Conservation (phyloP, 1,140 invertebrate species). For the Melitaea cinxia region DNA sequence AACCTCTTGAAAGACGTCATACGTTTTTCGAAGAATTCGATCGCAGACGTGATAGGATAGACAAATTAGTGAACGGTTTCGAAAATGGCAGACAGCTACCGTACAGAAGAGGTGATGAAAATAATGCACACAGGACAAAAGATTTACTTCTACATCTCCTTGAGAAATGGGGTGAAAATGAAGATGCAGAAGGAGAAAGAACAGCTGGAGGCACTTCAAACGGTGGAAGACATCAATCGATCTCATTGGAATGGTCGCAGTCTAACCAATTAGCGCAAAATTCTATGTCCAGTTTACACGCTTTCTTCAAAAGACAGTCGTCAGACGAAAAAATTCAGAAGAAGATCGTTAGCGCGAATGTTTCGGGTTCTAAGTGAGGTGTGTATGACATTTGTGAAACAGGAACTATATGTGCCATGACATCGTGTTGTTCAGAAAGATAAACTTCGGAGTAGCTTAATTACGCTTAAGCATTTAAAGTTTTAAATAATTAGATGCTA, state of each 20-base stretch:
- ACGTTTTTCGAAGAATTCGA: constrained; percentile 82
- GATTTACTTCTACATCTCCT: constrained; percentile 87
- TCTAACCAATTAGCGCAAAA: constrained; percentile 79
- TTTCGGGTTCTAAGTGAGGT: constrained; percentile 62
- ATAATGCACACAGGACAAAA: constrained; percentile 86
- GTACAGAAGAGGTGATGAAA: constrained; percentile 77
- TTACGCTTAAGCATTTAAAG: constrained; percentile 16
- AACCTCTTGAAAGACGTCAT: constrained; percentile 82
- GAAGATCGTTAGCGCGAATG: constrained; percentile 62
- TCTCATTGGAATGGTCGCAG: constrained; percentile 83
- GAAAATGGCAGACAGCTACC: constrained; percentile 68
- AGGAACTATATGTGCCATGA: constrained; percentile 73
- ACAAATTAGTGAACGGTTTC: constrained; percentile 69
- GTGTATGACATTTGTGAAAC: constrained; percentile 37
- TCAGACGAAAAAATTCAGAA: constrained; percentile 81
- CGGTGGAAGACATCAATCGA: constrained; percentile 80
- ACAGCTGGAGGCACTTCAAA: constrained; percentile 71
- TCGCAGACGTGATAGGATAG: constrained; percentile 70
- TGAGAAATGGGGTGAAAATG: constrained; percentile 87
- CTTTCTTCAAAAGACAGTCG: constrained; percentile 85
- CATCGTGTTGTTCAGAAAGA: constrained; percentile 59
- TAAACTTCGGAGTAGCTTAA: constrained; percentile 35
- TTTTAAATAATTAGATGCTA: constrained; percentile 15
- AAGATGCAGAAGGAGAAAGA: constrained; percentile 70
- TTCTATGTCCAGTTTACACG: constrained; percentile 86